Conservation (phyloP, 2,797 vertebrate species). For the Danio kyathit region DNA sequence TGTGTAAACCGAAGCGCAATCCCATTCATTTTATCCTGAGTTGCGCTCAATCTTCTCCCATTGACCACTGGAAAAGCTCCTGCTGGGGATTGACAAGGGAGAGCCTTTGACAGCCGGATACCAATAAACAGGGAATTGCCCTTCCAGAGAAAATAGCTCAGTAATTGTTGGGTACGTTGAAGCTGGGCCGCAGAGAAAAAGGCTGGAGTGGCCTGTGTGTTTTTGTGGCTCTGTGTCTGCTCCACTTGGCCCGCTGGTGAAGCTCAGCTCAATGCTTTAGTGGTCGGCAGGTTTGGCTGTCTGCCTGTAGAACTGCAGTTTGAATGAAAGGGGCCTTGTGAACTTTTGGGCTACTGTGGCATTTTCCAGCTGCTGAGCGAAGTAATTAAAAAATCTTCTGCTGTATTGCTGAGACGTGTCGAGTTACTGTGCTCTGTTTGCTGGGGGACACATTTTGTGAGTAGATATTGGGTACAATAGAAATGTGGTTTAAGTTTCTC, state of each 20-base stretch:
- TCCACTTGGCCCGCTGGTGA: slow-evolving; percentile 58
- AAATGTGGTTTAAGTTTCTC: background rate
- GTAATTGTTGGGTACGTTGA: slow-evolving; percentile 80
- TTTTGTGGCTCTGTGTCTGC: slow-evolving; percentile 68
- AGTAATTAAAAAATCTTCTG: slow-evolving; percentile 58
- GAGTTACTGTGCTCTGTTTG: slow-evolving; percentile 16
- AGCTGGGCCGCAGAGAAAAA: slow-evolving; percentile 70
- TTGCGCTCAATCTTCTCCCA: slow-evolving; percentile 44
- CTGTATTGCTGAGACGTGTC: slow-evolving; percentile 43
- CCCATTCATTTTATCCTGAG: slow-evolving; percentile 45
- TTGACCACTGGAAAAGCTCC: slow-evolving; percentile 49
- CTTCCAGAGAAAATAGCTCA: slow-evolving; percentile 79
- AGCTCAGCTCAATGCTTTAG: slow-evolving; percentile 59
- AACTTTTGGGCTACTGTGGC: slow-evolving; percentile 54
- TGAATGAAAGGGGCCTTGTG: slow-evolving; percentile 68
- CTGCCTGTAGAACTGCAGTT: slow-evolving; percentile 43
- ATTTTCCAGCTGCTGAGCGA: slow-evolving; percentile 60
- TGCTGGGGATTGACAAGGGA: slow-evolving; percentile 70
- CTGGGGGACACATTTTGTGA: slow-evolving; percentile 4
- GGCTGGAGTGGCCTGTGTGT: slow-evolving; percentile 71
- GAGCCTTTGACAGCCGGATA: slow-evolving; percentile 73
- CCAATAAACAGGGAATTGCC: slow-evolving; percentile 81
- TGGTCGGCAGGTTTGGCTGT: slow-evolving; percentile 62
- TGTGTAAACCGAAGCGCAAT: slow-evolving; percentile 48
- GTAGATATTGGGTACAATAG: slow-evolving; percentile 14